Conservation (phyloP, 1,140 invertebrate species). For the Delia radicum region DNA sequence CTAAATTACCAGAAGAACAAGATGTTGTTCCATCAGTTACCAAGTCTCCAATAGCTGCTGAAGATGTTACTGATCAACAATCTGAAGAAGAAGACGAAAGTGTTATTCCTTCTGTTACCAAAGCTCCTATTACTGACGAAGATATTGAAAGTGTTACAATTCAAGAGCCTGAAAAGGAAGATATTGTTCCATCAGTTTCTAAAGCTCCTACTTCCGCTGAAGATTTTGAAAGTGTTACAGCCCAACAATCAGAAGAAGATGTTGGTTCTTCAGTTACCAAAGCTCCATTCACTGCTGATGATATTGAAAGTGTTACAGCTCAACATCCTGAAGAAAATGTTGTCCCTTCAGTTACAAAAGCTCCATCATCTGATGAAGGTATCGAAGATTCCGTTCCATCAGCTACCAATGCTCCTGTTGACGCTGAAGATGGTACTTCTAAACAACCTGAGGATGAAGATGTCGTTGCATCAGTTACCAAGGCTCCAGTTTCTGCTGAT, state of each 20-base stretch:
- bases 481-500: not conserved
- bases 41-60: not conserved
- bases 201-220: constrained; percentile 6
- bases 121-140: not conserved
- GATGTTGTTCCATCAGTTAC: not conserved
- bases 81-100: not conserved
- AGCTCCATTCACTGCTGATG: not conserved
- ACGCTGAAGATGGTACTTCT: not conserved
- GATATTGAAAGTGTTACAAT: not conserved
- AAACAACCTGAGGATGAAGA: too few relatives aligned
- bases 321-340: constrained; percentile 1
- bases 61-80: not conserved
- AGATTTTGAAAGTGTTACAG: constrained; percentile 16
- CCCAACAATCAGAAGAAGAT: not conserved
- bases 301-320: not conserved
- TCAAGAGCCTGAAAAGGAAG: not conserved
- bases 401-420: not conserved
- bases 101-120: not conserved
- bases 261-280: too few relatives aligned
- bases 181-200: not conserved
- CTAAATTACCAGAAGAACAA: not conserved
- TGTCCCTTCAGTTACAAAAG: not conserved
- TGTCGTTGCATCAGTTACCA: not conserved
- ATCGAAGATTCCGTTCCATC: not conserved
- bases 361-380: not conserved